Percentiles rank a stretch among this genome's conserved stretches.
Conservation (phyloP, 2,888 invertebrate species). For the Mechanitis messenoides region DNA sequence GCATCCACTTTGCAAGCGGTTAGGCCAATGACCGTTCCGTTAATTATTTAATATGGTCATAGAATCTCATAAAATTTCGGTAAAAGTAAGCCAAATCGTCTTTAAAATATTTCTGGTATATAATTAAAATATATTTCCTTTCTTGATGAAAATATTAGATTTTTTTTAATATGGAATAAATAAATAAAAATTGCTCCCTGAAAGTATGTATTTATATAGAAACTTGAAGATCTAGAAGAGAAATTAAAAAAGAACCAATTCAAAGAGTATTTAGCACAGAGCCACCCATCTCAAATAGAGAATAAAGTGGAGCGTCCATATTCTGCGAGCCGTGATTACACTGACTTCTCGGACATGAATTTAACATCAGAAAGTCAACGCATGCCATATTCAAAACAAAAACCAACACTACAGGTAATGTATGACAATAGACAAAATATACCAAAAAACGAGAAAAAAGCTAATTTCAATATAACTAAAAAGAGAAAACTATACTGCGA, state of each 20-base stretch:
- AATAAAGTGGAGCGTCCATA: slow-evolving; percentile 61
- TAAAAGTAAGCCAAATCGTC: neutral
- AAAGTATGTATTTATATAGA: slow-evolving; percentile 23
- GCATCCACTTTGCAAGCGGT: slow-evolving; percentile 5
- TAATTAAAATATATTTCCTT: no score
- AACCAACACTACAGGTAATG: slow-evolving; percentile 52
- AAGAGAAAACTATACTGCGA: slow-evolving; percentile 66
- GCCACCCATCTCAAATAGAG: slow-evolving; percentile 50
- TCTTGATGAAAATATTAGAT: no score
- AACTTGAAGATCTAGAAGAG: slow-evolving; percentile 64
- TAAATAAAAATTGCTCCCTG: no score
- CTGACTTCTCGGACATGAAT: slow-evolving; percentile 33
- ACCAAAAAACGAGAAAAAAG: slow-evolving; percentile 51
- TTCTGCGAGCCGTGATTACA: slow-evolving; percentile 47
- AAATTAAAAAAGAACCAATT: slow-evolving; percentile 66
- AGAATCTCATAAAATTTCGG: neutral
- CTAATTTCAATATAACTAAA: slow-evolving; percentile 61
- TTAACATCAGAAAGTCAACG: slow-evolving; percentile 38
- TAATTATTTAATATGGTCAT: slow-evolving; percentile 7
- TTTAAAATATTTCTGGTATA: no score
- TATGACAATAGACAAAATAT: slow-evolving; percentile 46
- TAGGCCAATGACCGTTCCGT: slow-evolving; percentile 15
- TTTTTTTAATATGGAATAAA: no score
- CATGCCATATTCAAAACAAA: slow-evolving; percentile 32
- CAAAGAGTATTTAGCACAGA: slow-evolving; percentile 62